phyloP scores from a whole-genome alignment of 1,140 invertebrate genomes.

The Ceratina calcarata region DNA sequence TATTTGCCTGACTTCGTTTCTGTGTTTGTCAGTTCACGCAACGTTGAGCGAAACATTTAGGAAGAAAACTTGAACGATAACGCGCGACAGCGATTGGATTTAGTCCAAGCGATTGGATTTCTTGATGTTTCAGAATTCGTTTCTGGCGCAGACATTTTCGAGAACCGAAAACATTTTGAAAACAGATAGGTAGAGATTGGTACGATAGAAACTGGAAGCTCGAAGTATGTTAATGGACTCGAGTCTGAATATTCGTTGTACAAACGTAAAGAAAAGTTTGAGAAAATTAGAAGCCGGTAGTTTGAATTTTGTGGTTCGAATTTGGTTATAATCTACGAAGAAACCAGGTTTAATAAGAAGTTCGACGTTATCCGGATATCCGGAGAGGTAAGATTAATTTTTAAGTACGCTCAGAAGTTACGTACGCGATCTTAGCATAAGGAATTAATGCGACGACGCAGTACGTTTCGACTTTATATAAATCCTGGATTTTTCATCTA shows the following conservation, averaged over 20 bases:
- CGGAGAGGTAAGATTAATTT: neutral
- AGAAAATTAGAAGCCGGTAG: neutral
- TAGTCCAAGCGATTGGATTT: neutral
- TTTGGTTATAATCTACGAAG: neutral
- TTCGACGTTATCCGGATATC: neutral
- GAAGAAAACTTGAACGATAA: neutral
- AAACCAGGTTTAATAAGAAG: neutral
- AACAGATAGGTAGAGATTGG: neutral
- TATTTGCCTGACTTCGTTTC: neutral
- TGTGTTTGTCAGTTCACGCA: neutral
- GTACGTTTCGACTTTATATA: neutral
- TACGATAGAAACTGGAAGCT: no score
- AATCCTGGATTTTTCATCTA: neutral
- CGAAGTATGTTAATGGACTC: neutral
- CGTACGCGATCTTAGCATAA: neutral
- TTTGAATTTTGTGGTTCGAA: neutral
- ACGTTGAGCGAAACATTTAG: constrained; percentile 4
- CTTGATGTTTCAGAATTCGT: neutral
- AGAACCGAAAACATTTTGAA: neutral
- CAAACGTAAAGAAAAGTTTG: neutral
- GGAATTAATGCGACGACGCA: neutral
- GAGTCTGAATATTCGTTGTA: neutral
- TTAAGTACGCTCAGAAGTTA: neutral
- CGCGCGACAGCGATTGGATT: no score
- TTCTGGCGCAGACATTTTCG: neutral